Evolutionary conservation across 1,140 invertebrate species (phyloP).

Genomic region (Laupala kohalensis): DNA sequence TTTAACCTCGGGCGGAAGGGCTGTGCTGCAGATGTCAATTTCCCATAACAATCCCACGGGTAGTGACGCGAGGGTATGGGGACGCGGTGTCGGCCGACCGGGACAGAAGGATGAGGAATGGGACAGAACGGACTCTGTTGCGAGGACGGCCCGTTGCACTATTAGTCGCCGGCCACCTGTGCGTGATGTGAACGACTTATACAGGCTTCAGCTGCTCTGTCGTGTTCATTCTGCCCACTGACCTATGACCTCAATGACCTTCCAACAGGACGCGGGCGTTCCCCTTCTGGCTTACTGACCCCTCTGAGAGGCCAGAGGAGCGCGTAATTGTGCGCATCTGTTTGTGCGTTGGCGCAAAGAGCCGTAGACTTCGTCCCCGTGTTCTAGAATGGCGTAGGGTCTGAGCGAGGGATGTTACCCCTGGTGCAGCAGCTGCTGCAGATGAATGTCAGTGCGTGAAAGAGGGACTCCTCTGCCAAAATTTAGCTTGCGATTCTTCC

Average conservation of each 20-base stretch:
- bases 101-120: neutral
- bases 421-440: neutral
- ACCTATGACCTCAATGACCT: neutral
- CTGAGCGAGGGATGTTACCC: too few relatives aligned
- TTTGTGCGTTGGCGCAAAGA: neutral
- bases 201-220: neutral
- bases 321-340: neutral
- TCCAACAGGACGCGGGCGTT: neutral
- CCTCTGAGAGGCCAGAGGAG: neutral
- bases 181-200: neutral
- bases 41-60: neutral
- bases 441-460: too few relatives aligned
- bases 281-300: neutral
- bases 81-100: neutral
- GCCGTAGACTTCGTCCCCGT: too few relatives aligned
- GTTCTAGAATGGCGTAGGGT: too few relatives aligned
- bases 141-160: neutral
- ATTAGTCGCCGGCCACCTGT: neutral
- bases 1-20: neutral
- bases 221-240: neutral
- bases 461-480: too few relatives aligned
- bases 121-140: neutral
- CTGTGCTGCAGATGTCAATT: neutral
- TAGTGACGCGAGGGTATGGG: neutral
- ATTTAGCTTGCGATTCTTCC: too few relatives aligned